Conservation (phyloP, 1,140 invertebrate species). For the Pachypeltis micranthus region DNA sequence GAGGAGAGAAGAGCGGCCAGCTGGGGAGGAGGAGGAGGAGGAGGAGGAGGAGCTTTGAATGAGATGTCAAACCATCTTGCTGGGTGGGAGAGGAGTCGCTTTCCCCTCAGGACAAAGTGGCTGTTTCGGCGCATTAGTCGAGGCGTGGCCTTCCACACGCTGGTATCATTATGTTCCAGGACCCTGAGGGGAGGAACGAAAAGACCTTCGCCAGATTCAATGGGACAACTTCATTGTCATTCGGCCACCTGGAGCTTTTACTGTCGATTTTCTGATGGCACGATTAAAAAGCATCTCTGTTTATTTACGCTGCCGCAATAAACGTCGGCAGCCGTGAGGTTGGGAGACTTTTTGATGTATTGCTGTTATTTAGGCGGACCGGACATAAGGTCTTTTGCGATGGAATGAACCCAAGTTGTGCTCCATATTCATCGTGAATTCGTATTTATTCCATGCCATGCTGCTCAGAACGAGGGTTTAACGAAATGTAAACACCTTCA, state of each 20-base stretch:
- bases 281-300: not conserved
- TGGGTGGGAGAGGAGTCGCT: not conserved
- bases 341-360: too few species aligned
- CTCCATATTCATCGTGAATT: too few species aligned
- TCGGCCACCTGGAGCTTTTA: not conserved
- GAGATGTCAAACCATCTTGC: not conserved
- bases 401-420: too few species aligned
- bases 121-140: slow-evolving; percentile 3
- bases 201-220: not conserved
- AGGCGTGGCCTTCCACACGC: slow-evolving; percentile 7
- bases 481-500: too few species aligned
- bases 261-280: not conserved
- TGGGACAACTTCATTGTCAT: not conserved
- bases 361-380: too few species aligned
- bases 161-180: slow-evolving; percentile 4
- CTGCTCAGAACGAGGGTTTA: too few species aligned
- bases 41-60: not conserved
- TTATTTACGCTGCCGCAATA: slow-evolving; percentile 1
- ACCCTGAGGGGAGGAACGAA: not conserved
- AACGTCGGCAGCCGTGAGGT: not conserved
- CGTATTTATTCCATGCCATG: too few species aligned
- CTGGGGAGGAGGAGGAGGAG: too few species aligned
- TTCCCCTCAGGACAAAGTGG: slow-evolving; percentile 8
- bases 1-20: too few species aligned
- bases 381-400: too few species aligned